Conservation (phyloP, 2,797 vertebrate species). For the Leptodactylus fallax region DNA sequence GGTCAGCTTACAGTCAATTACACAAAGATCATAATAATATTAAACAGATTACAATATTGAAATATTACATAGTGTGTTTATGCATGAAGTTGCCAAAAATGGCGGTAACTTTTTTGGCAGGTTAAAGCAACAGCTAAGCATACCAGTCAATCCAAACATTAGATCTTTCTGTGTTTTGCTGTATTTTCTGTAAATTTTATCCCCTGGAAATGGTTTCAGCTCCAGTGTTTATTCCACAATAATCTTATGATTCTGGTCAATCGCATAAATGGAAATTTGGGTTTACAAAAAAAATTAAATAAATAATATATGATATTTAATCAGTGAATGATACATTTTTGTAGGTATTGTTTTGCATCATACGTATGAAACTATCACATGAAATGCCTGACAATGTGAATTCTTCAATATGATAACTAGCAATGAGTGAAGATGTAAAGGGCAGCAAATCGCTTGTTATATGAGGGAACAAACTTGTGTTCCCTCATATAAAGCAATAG, state of each 20-base stretch:
- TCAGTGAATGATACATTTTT: too few relatives aligned
- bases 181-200: background rate
- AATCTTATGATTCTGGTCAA: background rate
- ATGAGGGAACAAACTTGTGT: too few relatives aligned
- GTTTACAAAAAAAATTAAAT: too few relatives aligned
- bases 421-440: too few relatives aligned
- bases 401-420: too few relatives aligned
- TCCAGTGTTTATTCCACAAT: background rate
- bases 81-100: constrained; percentile 32
- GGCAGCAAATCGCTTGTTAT: too few relatives aligned
- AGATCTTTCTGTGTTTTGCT: constrained; percentile 8
- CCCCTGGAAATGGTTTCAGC: background rate
- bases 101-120: constrained; percentile 35
- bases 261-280: too few relatives aligned
- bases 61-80: constrained; percentile 53
- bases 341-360: too few relatives aligned
- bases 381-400: too few relatives aligned
- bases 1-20: constrained; percentile 48
- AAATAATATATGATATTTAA: too few relatives aligned
- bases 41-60: constrained; percentile 50
- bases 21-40: constrained; percentile 49
- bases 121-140: constrained; percentile 21
- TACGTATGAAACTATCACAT: too few relatives aligned
- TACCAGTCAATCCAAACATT: constrained; percentile 22
- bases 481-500: too few relatives aligned